Evolutionary conservation across 2,888 invertebrate genomes (phyloP).

Genomic region (Mimas tiliae): DNA sequence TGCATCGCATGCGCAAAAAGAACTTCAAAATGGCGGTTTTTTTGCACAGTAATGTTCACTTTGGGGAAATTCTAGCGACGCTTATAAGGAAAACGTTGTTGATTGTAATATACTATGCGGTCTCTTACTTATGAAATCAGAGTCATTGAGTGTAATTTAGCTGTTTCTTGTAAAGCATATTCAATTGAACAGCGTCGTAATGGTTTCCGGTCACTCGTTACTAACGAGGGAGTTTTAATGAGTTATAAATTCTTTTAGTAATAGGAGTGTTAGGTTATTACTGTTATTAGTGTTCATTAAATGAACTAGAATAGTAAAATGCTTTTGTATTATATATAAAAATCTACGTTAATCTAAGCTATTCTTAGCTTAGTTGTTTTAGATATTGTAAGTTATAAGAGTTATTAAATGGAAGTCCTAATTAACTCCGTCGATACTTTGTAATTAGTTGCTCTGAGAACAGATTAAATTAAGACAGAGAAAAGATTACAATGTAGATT

Average conservation of each 20-base stretch:
- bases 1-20: constrained; percentile 33
- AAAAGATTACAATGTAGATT: too few species aligned
- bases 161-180: constrained; percentile 4
- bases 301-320: not conserved
- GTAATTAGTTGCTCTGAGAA: too few species aligned
- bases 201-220: constrained; percentile 16
- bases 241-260: constrained; percentile 11
- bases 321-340: too few species aligned
- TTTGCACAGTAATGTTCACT: not conserved
- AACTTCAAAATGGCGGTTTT: constrained; percentile 21
- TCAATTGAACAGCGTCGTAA: constrained; percentile 14
- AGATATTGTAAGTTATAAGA: too few species aligned
- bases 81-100: constrained; percentile 19
- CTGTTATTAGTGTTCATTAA: not conserved
- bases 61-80: constrained; percentile 11
- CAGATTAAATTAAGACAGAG: too few species aligned
- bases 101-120: not conserved
- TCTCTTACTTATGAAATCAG: not conserved
- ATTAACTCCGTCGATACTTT: too few species aligned
- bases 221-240: constrained; percentile 18
- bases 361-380: too few species aligned
- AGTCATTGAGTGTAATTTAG: not conserved
- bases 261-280: not conserved
- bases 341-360: too few species aligned
- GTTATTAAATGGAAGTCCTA: too few species aligned